Base-by-base conservation (phyloP, 92 coral and sea anemone species). In the Meandrina meandrites region DNA sequence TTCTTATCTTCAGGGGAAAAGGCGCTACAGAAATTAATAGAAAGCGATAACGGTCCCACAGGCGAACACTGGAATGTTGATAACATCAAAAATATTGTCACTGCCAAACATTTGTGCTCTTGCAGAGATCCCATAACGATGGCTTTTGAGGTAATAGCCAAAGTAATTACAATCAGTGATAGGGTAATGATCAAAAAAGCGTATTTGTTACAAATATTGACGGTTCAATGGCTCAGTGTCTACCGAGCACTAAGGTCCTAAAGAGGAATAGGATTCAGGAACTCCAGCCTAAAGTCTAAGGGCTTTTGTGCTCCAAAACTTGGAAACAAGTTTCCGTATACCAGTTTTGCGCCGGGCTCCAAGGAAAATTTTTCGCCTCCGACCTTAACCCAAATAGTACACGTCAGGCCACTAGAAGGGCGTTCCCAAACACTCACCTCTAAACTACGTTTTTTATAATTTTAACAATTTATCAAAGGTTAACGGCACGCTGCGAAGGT, bases 101-200 rank as follows among this genome's bases (percentile, higher is more conserved):
- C 79, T 75, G 79, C 79, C 18, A 40, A 40, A 42, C 12, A 75
- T 36, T 22, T 75, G 79, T 75, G 79, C 15, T 75, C 79, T 40
- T 35, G 79, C 28, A 35, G 19, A 24, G 79, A 75, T 42, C 79
- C 79, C 28, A 40, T 75, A 35, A 24, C 17, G 17, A 75, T 45
- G 50, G 79, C 79, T 35, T 75, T 75, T 40, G 48, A 75, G 28
- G 79, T 75, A 75, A 27, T 10, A 0, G 68, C 30, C 2, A 40
- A 40, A 40, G 6, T 40, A 40, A 40, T 18, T 22, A 1, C 24
- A 60, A 60, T 60, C 6, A 40, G n/a, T 21, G 19, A 58, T n/a
- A 15, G 28, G 9, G 1, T 58, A 58, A 21, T 3, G 21, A 22
- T 16, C 17, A 56, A 4, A 16, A 56, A 56, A 21, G 64, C 22